Conservation (phyloP, 2,113 vertebrate species). For the Dryoscopus gambensis region DNA sequence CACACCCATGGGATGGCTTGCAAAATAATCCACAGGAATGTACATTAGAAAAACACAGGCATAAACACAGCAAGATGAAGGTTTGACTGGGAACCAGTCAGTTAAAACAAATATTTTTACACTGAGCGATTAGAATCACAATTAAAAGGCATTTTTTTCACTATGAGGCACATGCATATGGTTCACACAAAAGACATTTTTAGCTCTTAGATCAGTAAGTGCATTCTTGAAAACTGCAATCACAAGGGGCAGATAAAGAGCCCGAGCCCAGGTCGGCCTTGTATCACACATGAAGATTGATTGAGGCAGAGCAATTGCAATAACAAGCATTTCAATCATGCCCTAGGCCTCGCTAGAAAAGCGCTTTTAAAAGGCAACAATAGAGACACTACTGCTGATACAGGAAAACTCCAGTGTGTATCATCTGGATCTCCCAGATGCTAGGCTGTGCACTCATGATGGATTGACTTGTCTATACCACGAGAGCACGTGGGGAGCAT, state of each 20-base stretch:
- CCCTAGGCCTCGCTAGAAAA: conserved; percentile 17
- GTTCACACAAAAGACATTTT: background rate
- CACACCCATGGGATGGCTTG: conserved; percentile 20
- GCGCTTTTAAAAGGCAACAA: conserved; percentile 42
- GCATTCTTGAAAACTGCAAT: background rate
- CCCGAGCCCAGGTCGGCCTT: background rate
- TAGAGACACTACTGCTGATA: conserved; percentile 53
- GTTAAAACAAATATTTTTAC: conserved; percentile 23
- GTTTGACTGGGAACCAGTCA: background rate
- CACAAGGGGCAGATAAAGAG: conserved; percentile 10
- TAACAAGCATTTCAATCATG: conserved; percentile 60
- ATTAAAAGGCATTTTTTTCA: background rate
- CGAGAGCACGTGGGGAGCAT: background rate
- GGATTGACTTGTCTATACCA: conserved; percentile 65
- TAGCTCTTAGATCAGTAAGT: background rate
- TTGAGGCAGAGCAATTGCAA: conserved; percentile 28
- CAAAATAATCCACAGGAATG: conserved; percentile 63
- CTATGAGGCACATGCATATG: background rate
- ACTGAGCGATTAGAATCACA: background rate
- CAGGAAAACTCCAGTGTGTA: conserved; percentile 39
- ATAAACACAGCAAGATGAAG: background rate
- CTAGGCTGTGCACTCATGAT: conserved; percentile 36
- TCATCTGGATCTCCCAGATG: conserved; percentile 69
- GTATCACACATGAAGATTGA: conserved; percentile 33
- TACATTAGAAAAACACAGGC: background rate